A percentile compares a stretch with the other conserved stretches of the same genome.
Conservation (phyloP, 2,797 vertebrate genomes). For the Squalus acanthias region DNA sequence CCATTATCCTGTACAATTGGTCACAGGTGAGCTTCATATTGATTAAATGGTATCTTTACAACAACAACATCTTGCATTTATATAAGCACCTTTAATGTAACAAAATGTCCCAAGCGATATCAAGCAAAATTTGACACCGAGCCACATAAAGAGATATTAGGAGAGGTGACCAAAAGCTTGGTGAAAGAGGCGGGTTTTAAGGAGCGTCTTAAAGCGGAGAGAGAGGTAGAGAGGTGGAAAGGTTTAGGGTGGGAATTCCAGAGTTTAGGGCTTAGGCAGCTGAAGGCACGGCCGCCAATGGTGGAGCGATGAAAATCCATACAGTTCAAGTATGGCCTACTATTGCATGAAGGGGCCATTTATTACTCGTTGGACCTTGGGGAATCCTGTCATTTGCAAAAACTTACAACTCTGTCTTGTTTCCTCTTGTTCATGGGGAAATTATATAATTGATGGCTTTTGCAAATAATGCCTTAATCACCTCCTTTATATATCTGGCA, state of each 20-base stretch:
- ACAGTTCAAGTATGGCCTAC: background rate
- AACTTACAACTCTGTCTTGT: background rate
- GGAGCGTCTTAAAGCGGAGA: background rate
- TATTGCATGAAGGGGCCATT: background rate
- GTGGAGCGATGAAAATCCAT: background rate
- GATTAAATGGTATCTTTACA: background rate
- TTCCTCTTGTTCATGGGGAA: background rate
- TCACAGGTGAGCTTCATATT: background rate
- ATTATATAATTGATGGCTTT: background rate
- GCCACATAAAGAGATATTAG: background rate
- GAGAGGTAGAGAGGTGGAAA: background rate
- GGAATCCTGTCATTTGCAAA: background rate
- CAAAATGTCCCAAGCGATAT: background rate
- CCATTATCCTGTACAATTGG: background rate
- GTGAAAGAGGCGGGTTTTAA: background rate
- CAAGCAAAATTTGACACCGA: background rate
- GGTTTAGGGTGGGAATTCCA: background rate
- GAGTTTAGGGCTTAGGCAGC: background rate
- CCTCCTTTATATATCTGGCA: background rate
- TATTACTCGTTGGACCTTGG: background rate
- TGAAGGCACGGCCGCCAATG: background rate
- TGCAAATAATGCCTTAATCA: background rate
- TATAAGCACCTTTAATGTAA: background rate
- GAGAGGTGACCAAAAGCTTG: background rate
- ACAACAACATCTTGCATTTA: background rate